Conservation (phyloP, 2,888 invertebrate species). For the Pseudococcus viburni region DNA sequence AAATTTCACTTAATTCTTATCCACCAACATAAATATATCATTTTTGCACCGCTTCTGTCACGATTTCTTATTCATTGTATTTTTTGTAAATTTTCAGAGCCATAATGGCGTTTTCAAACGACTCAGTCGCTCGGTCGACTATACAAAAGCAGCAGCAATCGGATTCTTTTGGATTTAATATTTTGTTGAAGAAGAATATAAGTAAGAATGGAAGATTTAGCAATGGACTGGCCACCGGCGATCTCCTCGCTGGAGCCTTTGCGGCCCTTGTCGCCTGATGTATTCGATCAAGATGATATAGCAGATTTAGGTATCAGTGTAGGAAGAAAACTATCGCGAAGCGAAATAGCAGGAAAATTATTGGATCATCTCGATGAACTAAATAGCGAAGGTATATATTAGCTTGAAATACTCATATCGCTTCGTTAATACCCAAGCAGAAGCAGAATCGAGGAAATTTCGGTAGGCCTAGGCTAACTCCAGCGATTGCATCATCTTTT, state of each 20-base stretch:
- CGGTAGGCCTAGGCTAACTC: neutral
- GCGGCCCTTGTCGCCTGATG: conserved; percentile 56
- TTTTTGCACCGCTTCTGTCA: neutral
- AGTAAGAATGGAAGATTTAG: conserved; percentile 56
- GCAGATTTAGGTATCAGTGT: conserved; percentile 43
- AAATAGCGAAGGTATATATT: conserved; percentile 58
- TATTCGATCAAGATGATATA: conserved; percentile 40
- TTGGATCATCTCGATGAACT: conserved; percentile 67
- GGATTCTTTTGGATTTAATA: conserved; percentile 51
- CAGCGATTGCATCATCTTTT: conserved; percentile 26
- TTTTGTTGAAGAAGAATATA: neutral
- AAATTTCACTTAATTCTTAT: neutral
- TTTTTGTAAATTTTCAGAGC: conserved; percentile 77
- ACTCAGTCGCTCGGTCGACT: conserved; percentile 65
- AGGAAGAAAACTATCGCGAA: conserved; percentile 67
- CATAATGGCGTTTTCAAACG: conserved; percentile 80
- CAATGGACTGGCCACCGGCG: conserved; percentile 58
- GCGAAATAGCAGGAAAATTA: conserved; percentile 67
- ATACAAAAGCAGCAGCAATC: conserved; percentile 45
- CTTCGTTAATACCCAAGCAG: neutral
- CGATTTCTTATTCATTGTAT: neutral
- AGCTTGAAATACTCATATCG: neutral
- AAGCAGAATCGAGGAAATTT: neutral
- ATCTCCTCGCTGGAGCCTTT: conserved; percentile 57
- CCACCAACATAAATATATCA: neutral